A percentile compares a stretch with the other conserved stretches of the same genome.
phyloP scores from a whole-genome alignment of 1,140 invertebrate genomes.

The Monochamus saltuarius region DNA sequence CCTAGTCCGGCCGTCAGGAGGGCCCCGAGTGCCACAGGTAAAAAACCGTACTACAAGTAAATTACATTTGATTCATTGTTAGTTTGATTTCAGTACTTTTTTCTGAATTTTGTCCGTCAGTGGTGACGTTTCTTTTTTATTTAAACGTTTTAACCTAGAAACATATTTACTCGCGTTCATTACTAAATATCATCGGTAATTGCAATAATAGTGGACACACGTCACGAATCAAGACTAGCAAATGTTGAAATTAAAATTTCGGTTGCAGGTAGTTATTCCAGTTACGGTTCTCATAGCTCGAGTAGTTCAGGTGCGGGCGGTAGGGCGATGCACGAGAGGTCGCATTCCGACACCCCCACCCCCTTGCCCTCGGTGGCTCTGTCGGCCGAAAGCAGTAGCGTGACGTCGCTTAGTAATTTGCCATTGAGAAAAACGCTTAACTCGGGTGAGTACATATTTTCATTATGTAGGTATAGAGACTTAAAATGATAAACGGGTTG shows the following conservation, averaged over 20 bases:
- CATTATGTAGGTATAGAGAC: not conserved
- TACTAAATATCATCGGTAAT: not conserved
- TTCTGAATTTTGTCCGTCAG: no score
- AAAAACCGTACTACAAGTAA: no score
- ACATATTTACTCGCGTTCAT: no score
- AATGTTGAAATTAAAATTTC: not conserved
- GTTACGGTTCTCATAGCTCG: constrained; percentile 49
- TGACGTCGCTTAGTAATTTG: constrained; percentile 87
- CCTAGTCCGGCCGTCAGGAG: constrained; percentile 55
- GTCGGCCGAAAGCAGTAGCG: constrained; percentile 92
- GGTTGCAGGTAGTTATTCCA: constrained; percentile 49
- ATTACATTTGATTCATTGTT: no score
- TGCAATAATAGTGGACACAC: constrained; percentile 1
- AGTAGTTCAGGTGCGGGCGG: constrained; percentile 45
- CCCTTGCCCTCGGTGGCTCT: constrained; percentile 85
- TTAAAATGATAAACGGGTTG: no score
- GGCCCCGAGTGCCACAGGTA: constrained; percentile 51
- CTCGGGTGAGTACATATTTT: constrained; percentile 64
- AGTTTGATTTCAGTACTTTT: no score
- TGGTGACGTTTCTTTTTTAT: not conserved
- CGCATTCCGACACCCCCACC: constrained; percentile 85
- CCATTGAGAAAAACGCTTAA: constrained; percentile 83
- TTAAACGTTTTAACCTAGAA: no score
- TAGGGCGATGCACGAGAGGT: constrained; percentile 76
- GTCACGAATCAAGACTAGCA: not conserved